Evolutionary conservation across 2,888 invertebrate species (phyloP).

Genomic region (Odontothrips loti): DNA sequence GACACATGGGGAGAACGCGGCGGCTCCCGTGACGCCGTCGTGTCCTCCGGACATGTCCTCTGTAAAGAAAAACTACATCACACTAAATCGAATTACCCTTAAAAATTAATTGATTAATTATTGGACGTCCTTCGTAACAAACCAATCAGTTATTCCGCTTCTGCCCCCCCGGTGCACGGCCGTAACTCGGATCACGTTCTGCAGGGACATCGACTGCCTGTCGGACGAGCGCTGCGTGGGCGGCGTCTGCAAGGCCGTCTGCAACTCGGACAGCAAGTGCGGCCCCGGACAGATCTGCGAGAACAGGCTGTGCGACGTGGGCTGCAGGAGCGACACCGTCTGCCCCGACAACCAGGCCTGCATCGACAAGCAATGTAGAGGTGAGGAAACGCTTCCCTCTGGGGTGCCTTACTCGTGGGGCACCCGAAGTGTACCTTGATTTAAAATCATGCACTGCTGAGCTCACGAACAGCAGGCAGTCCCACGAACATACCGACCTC

Average conservation of each 20-base stretch:
- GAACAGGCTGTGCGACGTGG: constrained; percentile 77
- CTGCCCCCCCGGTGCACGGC: too few relatives aligned
- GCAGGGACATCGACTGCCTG: constrained; percentile 73
- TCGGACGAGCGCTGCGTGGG: constrained; percentile 81
- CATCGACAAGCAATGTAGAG: constrained; percentile 74
- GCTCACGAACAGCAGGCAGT: too few relatives aligned
- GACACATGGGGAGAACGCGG: too few relatives aligned
- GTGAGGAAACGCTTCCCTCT: constrained; percentile 47
- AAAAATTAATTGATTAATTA: too few relatives aligned
- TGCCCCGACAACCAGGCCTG: constrained; percentile 75
- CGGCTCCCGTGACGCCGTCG: too few relatives aligned
- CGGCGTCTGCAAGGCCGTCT: constrained; percentile 77
- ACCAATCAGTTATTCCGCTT: background rate
- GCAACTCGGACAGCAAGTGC: constrained; percentile 81
- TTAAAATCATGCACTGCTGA: background rate
- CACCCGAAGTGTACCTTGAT: background rate
- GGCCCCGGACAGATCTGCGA: constrained; percentile 79
- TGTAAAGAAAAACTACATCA: too few relatives aligned
- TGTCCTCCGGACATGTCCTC: too few relatives aligned
- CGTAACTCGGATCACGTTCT: constrained; percentile 39
- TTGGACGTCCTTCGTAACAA: background rate
- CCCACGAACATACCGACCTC: too few relatives aligned
- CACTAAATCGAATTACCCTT: too few relatives aligned
- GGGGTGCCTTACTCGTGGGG: background rate
- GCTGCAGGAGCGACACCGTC: constrained; percentile 78